Evolutionary conservation across 2,797 vertebrate species (phyloP).

Genomic region (Micromesistius poutassou): DNA sequence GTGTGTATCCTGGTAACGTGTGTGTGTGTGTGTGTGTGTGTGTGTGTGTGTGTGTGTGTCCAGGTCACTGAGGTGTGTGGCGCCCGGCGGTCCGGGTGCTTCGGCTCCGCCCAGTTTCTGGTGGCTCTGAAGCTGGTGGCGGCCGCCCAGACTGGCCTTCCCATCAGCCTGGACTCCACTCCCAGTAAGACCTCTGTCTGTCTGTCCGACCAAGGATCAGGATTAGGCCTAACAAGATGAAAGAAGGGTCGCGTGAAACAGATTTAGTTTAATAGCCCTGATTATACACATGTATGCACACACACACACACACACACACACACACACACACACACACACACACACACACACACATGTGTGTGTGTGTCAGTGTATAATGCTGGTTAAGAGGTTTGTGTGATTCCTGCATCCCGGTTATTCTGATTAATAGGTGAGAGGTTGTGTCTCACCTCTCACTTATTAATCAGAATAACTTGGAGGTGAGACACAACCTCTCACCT

Average conservation of each 20-base stretch:
- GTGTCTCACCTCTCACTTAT: too few relatives aligned
- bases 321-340: slow-evolving; percentile 16
- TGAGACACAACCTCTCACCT: neutral
- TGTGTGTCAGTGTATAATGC: neutral
- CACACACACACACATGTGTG: slow-evolving; percentile 5
- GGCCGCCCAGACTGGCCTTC: slow-evolving; percentile 84
- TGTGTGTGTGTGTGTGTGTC: neutral
- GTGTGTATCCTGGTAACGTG: neutral
- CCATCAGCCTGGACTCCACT: slow-evolving; percentile 84
- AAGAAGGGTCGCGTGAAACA: slow-evolving; percentile 48
- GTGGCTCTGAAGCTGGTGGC: slow-evolving; percentile 91
- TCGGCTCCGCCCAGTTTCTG: slow-evolving; percentile 88
- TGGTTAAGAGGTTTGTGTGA: slow-evolving; percentile 24
- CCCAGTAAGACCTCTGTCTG: slow-evolving; percentile 66
- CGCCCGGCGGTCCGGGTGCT: slow-evolving; percentile 88
- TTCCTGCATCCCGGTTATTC: slow-evolving; percentile 12
- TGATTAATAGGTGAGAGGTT: neutral
- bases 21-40: neutral
- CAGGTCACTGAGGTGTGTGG: slow-evolving; percentile 93
- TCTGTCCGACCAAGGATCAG: slow-evolving; percentile 59
- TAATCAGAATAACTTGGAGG: too few relatives aligned
- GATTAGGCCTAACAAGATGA: slow-evolving; percentile 69
- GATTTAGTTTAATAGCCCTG: slow-evolving; percentile 54
- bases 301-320: neutral
- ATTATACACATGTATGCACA: slow-evolving; percentile 37